Percentiles rank a stretch among this genome's conserved stretches.
Evolutionary conservation across 2,888 invertebrate species (phyloP).

Genomic region (Melolontha melolontha): DNA sequence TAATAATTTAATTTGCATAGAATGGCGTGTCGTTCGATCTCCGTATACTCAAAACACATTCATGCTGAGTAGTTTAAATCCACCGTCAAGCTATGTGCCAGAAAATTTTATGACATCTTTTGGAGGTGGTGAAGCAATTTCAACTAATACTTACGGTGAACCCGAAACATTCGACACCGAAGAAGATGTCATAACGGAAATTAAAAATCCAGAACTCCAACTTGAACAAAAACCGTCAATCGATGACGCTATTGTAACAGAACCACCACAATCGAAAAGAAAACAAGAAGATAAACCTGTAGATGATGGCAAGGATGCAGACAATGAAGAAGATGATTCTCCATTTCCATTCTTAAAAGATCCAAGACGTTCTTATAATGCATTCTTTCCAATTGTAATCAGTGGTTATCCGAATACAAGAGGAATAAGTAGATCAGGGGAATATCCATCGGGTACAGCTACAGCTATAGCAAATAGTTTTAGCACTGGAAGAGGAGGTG

Average conservation of each 20-base stretch:
- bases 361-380: constrained; percentile 67
- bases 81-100: constrained; percentile 52
- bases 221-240: constrained; percentile 32
- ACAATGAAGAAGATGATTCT: constrained; percentile 65
- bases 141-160: constrained; percentile 62
- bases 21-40: constrained; percentile 39
- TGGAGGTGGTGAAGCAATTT: constrained; percentile 61
- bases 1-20: not conserved
- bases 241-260: constrained; percentile 38
- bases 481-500: constrained; percentile 78
- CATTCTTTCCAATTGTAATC: constrained; percentile 78
- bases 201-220: constrained; percentile 38
- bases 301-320: constrained; percentile 60
- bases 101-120: constrained; percentile 63
- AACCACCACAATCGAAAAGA: not conserved
- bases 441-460: constrained; percentile 69
- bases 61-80: constrained; percentile 57
- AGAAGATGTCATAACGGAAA: constrained; percentile 44
- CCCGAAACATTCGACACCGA: constrained; percentile 46
- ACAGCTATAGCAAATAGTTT: constrained; percentile 81
- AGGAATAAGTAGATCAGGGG: constrained; percentile 51
- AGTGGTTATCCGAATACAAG: constrained; percentile 57
- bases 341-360: constrained; percentile 55
- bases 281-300: not conserved
- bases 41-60: constrained; percentile 58